Conservation (phyloP, 2,113 vertebrate species). For the Pyxicephalus adspersus region DNA sequence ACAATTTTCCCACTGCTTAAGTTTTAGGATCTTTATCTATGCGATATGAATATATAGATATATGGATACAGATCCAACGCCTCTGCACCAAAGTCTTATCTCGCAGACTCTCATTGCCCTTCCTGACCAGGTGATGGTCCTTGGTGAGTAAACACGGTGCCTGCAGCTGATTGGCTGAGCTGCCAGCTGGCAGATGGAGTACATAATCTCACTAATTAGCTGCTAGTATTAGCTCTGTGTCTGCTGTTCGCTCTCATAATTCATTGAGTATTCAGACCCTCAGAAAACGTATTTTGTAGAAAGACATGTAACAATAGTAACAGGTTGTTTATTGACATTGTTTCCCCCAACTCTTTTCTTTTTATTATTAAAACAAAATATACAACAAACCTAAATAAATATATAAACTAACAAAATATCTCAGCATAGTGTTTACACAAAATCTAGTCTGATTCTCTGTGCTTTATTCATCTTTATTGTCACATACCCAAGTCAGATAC, state of each 20-base stretch:
- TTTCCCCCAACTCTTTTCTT: neutral
- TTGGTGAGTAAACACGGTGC: neutral
- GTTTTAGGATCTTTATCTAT: neutral
- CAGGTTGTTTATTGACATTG: neutral
- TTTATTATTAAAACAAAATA: too few relatives aligned
- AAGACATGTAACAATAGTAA: neutral
- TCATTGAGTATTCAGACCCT: conserved; percentile 8
- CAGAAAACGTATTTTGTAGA: neutral
- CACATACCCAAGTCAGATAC: too few relatives aligned
- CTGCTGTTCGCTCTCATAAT: conserved; percentile 7
- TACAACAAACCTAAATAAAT: too few relatives aligned
- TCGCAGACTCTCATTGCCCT: conserved; percentile 26
- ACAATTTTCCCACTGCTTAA: neutral
- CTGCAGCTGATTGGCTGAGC: conserved; percentile 25
- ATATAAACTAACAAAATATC: too few relatives aligned
- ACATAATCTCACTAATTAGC: conserved; percentile 47
- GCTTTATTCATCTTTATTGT: too few relatives aligned
- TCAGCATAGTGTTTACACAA: too few relatives aligned
- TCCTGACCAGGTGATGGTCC: conserved; percentile 13
- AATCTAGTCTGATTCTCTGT: too few relatives aligned
- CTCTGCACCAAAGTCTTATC: conserved; percentile 20
- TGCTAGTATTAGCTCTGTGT: conserved; percentile 20
- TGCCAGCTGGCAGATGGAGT: conserved; percentile 42
- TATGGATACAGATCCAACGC: neutral
- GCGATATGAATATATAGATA: neutral